These are phyloP conservation scores for Formica exsecta DNA, from an alignment of 1,140 invertebrate species.

Conservation along the genomic window DNA sequence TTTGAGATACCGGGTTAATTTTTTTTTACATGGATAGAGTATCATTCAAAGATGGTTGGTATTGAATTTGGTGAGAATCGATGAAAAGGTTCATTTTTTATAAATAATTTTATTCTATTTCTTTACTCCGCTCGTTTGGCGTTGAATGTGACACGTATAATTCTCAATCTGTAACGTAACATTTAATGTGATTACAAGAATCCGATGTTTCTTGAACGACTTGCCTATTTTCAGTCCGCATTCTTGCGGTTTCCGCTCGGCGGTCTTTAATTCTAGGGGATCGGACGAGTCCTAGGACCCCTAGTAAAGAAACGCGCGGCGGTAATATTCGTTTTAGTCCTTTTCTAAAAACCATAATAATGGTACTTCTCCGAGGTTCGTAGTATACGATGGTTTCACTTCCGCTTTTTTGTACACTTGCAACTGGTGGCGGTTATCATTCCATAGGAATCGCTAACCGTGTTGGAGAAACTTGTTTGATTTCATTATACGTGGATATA, in stretches of 20 bases:
- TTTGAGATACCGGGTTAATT: too few relatives aligned
- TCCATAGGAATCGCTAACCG: not conserved
- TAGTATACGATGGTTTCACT: slow-evolving; percentile 16
- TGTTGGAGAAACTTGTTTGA: not conserved
- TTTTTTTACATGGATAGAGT: too few relatives aligned
- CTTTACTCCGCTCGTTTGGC: not conserved
- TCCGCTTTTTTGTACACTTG: not conserved
- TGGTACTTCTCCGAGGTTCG: not conserved
- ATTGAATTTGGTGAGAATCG: too few relatives aligned
- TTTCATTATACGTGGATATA: not conserved
- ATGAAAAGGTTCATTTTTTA: too few relatives aligned
- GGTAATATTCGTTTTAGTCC: not conserved
- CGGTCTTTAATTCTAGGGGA: slow-evolving; percentile 9
- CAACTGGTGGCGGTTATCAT: not conserved
- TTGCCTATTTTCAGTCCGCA: not conserved
- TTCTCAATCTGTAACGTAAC: not conserved
- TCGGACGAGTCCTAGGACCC: not conserved
- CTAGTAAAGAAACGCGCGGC: not conserved
- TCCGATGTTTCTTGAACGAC: not conserved
- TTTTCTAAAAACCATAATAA: slow-evolving; percentile 12
- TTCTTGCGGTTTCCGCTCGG: slow-evolving; percentile 33
- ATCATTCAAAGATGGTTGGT: too few relatives aligned
- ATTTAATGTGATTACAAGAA: slow-evolving; percentile 2
- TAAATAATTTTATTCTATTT: too few relatives aligned
- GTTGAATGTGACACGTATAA: not conserved